phyloP scores from a whole-genome alignment of 2,113 vertebrate species.

The Poeciliopsis prolifica region DNA sequence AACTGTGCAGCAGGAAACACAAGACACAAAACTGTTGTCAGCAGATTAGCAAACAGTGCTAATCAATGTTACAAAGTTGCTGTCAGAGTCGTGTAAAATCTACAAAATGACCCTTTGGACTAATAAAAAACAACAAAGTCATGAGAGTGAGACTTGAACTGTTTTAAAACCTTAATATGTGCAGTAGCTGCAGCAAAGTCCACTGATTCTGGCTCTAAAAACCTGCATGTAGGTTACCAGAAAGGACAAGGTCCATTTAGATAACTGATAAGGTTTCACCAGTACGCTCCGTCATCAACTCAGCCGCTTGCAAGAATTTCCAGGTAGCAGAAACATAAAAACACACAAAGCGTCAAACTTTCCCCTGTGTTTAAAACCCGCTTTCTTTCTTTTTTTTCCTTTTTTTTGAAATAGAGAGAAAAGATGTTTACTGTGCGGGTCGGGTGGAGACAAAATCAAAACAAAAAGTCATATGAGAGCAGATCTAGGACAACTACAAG shows the following conservation, averaged over 20 bases:
- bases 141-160: not conserved
- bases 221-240: not conserved
- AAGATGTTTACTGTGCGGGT: not conserved
- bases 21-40: not conserved
- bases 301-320: not conserved
- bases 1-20: not conserved
- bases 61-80: not conserved
- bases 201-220: not conserved
- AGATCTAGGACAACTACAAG: not conserved
- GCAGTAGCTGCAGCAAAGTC: not conserved
- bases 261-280: not conserved
- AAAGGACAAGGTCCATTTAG: slow-evolving; percentile 20
- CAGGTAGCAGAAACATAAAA: not conserved
- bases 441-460: not conserved
- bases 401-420: no score
- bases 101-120: not conserved
- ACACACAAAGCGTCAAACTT: not conserved
- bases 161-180: not conserved
- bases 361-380: no score
- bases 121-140: not conserved
- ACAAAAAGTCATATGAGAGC: not conserved
- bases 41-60: not conserved
- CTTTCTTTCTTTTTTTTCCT: not conserved
- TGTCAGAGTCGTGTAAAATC: not conserved
- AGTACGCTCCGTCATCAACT: slow-evolving; percentile 13